Evolutionary conservation across 2,113 vertebrate species (phyloP).

Genomic region (Mugil cephalus): DNA sequence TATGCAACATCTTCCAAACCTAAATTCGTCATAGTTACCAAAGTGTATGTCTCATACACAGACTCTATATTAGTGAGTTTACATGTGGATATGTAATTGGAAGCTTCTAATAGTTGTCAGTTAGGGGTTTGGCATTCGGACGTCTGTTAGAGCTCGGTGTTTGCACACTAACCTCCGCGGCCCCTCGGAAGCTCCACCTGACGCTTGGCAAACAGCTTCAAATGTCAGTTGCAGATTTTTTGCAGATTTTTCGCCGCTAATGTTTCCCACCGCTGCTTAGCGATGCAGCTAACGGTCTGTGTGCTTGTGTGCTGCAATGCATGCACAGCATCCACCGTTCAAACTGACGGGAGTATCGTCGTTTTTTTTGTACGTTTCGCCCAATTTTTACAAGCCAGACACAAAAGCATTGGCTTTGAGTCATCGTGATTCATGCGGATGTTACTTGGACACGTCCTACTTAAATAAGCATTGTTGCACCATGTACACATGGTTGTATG

Average conservation of each 20-base stretch:
- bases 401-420: constrained; percentile 4
- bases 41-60: not conserved
- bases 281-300: constrained; percentile 30
- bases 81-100: not conserved
- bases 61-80: not conserved
- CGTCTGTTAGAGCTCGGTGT: constrained; percentile 53
- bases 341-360: constrained; percentile 15
- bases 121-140: constrained; percentile 44
- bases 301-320: constrained; percentile 13
- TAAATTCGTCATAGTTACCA: no score
- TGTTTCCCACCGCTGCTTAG: constrained; percentile 25
- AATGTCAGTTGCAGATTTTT: constrained; percentile 66
- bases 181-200: constrained; percentile 46
- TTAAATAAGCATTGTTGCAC: no score
- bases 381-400: constrained; percentile 9
- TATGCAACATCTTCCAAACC: constrained; percentile 7
- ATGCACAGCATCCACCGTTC: not conserved
- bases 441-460: no score
- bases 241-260: constrained; percentile 10
- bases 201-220: constrained; percentile 61
- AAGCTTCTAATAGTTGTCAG: not conserved
- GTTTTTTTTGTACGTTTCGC: no score
- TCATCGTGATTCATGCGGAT: no score
- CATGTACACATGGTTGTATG: no score
- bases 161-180: constrained; percentile 30